Evolutionary conservation across 2,797 vertebrate genomes (phyloP), one percentile per base, ranked within the genome.

Genomic region (Bufotes viridis): DNA sequence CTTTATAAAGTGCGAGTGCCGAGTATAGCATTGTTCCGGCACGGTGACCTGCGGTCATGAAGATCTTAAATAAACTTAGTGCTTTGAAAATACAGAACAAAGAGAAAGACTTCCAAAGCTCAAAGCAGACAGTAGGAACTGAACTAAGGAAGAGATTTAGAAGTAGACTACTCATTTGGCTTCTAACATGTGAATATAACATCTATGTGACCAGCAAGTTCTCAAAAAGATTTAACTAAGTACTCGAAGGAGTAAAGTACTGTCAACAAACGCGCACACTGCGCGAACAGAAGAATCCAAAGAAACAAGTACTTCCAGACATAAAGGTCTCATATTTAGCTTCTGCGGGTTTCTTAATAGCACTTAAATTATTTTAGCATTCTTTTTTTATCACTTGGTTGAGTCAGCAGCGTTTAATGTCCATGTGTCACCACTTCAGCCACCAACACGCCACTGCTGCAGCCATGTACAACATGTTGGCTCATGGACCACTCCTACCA

Each of bases 31-130:
- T 65, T 85, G 34, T 63, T 58, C 83, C 65, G n/a, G 34, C 74
- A 65, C 58, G 53, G 10, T 85, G 83, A 85, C 83, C 83, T 29
- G 72, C n/a, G 57, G 83, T 85, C 72, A 63, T 26, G 26, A 84
- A 84, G 72, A 85, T 85, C 83, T 85, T 85, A 65, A 49, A 76
- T 22, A 78, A 76, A 78, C 83, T 78, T 78, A 53, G 57, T 65
- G 42, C 74, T 65, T 61, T 85, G 72, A 78, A 85, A 85, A 78
- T 55, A 26, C 34, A 78, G 72, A 85, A 78, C 58, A 85, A 65
- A 83, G 53, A 15, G 83, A 53, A 85, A 85, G 70, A 85, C 72
- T 85, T 85, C 42, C 83, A 76, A 78, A 85, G 83, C 72, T 85
- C 83, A 85, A 85, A 65, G 83, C 34, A 78, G 83, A 61, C 58